Evolutionary conservation across 2,113 vertebrate genomes (phyloP), one percentile per base, ranked within the genome.

Genomic region (Numenius arquata): DNA sequence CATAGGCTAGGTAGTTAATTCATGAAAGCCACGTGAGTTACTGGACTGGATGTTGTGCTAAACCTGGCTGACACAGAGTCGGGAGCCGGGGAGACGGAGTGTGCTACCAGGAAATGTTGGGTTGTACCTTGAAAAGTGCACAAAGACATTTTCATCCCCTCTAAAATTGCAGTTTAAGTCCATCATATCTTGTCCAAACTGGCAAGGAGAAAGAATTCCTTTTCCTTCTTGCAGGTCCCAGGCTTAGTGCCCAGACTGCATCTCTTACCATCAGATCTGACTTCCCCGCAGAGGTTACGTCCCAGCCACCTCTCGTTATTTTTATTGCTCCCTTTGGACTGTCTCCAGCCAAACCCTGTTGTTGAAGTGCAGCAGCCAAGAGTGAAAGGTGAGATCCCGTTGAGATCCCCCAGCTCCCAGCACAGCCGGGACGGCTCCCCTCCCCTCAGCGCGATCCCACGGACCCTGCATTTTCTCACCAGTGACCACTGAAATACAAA

Each of bases 371-470:
- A 91, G 68, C 43, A 61, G 36, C 68, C 43, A 53, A 19, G 12
- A 43, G 12, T 3, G 6, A 71, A 78, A 9, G 4, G 23, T 62
- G 59, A 62, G 59, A 62, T 38, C 40, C 29, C 10, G 0, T 17
- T 62, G 50, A 10, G 18, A 32, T 52, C 18, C 15, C 8, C 38
- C 27, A 34, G 36, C 30, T 88, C 40, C 38, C 36, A 26, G 61
- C 0, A 0, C 5, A 25, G 73, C 50, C 0, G 0, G 40, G 50
- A 56, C 0, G 0, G 32, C 22, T 72, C 45, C 45, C n/a, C 29
- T 55, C 14, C 0, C 40, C 65, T 47, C 40, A 32, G 8, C 0
- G 14, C 77, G 63, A 22, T 9, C 22, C 41, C 30, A 11, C 1
- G 1, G 23, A 6, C 1, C 0, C 79, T 85, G 41, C 74, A 61